phyloP scores from a whole-genome alignment of 2,797 vertebrate genomes.

The Pipistrellus pygmaeus region DNA sequence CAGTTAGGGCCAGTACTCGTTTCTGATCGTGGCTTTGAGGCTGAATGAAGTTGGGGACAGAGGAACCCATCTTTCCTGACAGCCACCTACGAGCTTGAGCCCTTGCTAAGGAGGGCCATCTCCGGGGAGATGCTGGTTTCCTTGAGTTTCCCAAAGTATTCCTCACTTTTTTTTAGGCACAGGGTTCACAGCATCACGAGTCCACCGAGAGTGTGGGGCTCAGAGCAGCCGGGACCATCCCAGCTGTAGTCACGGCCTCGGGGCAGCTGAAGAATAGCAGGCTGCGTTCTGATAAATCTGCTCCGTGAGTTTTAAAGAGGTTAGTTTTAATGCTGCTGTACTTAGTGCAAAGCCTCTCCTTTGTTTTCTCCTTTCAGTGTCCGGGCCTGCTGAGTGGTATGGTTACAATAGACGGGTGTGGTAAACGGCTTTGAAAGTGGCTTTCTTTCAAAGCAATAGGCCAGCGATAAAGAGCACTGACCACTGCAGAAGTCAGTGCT shows the following conservation, averaged over 20 bases:
- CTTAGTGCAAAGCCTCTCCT: not conserved
- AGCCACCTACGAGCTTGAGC: too few species aligned
- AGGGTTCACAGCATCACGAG: not conserved
- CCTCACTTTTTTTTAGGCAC: not conserved
- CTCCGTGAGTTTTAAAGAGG: not conserved
- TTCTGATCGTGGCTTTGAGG: not conserved
- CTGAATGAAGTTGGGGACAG: not conserved
- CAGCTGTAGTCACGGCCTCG: not conserved
- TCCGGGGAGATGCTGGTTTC: not conserved
- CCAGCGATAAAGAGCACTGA: not conserved
- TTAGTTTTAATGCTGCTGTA: not conserved
- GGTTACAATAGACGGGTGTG: not conserved
- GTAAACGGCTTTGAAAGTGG: not conserved
- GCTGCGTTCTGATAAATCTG: not conserved
- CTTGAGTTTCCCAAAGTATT: not conserved
- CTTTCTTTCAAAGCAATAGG: conserved; percentile 17
- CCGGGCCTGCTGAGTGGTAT: not conserved
- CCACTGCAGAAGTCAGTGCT: not conserved
- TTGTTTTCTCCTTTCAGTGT: not conserved
- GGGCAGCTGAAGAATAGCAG: not conserved
- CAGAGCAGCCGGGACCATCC: not conserved
- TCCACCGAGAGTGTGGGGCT: not conserved
- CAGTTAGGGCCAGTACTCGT: not conserved
- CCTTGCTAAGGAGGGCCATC: not conserved
- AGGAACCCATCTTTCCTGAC: not conserved